phyloP scores from a whole-genome alignment of 1,140 invertebrate genomes.

The Zaprionus ornatus region DNA sequence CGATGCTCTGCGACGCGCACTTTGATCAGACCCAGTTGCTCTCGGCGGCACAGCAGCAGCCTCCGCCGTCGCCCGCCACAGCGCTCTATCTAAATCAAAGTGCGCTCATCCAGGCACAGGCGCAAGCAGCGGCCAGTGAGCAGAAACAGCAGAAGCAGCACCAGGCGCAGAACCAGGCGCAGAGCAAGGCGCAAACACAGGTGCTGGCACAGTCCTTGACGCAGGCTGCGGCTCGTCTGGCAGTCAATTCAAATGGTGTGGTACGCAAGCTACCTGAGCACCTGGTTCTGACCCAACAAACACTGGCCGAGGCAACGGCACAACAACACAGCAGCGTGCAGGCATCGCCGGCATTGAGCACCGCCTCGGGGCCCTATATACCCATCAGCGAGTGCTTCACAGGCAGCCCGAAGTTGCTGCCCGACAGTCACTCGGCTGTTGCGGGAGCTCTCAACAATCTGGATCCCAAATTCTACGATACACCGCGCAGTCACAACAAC shows the following conservation, averaged over 20 bases:
- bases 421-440: conserved; percentile 27
- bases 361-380: conserved; percentile 90
- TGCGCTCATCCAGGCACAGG: conserved; percentile 67
- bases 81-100: conserved; percentile 75
- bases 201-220: conserved; percentile 43
- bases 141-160: conserved; percentile 27
- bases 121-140: conserved; percentile 39
- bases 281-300: conserved; percentile 68
- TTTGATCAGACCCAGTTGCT: conserved; percentile 70
- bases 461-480: conserved; percentile 85
- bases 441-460: conserved; percentile 71
- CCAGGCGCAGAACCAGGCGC: neutral
- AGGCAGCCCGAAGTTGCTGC: conserved; percentile 86
- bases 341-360: conserved; percentile 87
- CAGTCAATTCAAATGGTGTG: conserved; percentile 70
- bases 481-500: conserved; percentile 84
- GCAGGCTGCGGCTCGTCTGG: conserved; percentile 49
- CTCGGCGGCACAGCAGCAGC: conserved; percentile 66
- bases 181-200: conserved; percentile 52
- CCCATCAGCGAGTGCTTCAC: conserved; percentile 95
- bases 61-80: conserved; percentile 70
- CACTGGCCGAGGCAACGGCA: conserved; percentile 56
- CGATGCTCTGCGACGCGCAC: conserved; percentile 65
- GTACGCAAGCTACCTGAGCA: conserved; percentile 81
- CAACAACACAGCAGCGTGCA: conserved; percentile 79